Conservation (phyloP, 2,888 invertebrate species). For the Orchesella flavescens region DNA sequence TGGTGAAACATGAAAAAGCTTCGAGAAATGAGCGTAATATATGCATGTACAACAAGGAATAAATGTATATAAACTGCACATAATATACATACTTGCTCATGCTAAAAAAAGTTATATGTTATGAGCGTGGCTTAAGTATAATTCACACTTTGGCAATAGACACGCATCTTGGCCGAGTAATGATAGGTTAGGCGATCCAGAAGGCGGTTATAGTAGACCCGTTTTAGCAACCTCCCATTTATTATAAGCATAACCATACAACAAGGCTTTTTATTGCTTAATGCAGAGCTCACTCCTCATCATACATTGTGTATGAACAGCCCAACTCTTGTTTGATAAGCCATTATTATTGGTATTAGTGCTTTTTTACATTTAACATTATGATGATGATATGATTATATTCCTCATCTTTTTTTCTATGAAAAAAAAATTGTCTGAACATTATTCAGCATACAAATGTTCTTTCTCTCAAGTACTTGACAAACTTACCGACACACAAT, state of each 20-base stretch:
- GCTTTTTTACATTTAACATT: conserved; percentile 19
- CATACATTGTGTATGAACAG: conserved; percentile 1
- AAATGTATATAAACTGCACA: conserved; percentile 5
- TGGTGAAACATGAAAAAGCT: conserved; percentile 38
- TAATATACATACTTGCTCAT: conserved; percentile 4
- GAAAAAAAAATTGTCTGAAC: too few species aligned
- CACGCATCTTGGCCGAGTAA: conserved; percentile 60
- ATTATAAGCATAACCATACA: conserved; percentile 58
- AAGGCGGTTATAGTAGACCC: conserved; percentile 60
- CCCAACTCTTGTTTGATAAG: conserved; percentile 27
- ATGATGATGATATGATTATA: conserved; percentile 26
- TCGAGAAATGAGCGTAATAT: conserved; percentile 41
- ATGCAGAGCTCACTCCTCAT: conserved; percentile 36
- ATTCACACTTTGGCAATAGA: conserved; percentile 60
- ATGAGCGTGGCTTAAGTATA: conserved; percentile 55
- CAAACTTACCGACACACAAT: neutral
- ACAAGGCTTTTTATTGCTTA: conserved; percentile 30
- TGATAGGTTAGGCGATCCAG: conserved; percentile 60
- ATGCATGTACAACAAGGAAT: conserved; percentile 10
- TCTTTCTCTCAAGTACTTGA: conserved; percentile 1
- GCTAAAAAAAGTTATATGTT: neutral
- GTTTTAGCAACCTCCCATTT: conserved; percentile 63
- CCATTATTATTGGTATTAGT: conserved; percentile 2
- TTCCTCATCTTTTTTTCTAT: neutral
- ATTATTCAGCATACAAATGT: conserved; percentile 5